These are phyloP conservation scores for Corbicula japonica DNA, from an alignment of 2,888 invertebrate species.

Conservation along the genomic window DNA sequence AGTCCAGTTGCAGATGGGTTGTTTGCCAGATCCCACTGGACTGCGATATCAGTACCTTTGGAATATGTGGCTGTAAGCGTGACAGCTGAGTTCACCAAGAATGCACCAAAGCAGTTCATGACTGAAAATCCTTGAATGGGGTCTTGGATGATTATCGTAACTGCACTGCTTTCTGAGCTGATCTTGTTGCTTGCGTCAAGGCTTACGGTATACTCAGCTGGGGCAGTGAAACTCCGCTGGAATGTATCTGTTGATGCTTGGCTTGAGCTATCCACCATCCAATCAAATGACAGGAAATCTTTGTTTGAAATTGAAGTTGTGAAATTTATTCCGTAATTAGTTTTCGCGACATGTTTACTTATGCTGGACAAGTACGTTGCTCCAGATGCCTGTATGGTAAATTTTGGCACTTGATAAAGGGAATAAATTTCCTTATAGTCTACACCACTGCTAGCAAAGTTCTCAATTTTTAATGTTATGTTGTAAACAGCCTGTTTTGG, in stretches of 20 bases:
- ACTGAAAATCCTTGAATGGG: conserved; percentile 56
- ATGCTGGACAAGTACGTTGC: conserved; percentile 18
- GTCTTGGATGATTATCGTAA: conserved; percentile 60
- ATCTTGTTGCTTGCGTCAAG: conserved; percentile 68
- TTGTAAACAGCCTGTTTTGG: conserved; percentile 62
- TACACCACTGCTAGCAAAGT: conserved; percentile 62
- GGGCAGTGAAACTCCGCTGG: conserved; percentile 26
- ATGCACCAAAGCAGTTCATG: conserved; percentile 54
- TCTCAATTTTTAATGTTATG: conserved; percentile 59
- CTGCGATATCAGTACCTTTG: conserved; percentile 66
- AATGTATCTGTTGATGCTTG: conserved; percentile 3
- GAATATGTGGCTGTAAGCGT: conserved; percentile 48
- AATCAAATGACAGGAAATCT: conserved; percentile 38
- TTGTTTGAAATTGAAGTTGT: conserved; percentile 16
- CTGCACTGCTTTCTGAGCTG: conserved; percentile 27
- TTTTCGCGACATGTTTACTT: conserved; percentile 33
- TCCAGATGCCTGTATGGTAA: conserved; percentile 36
- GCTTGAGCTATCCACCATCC: conserved; percentile 24
- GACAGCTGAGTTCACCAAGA: conserved; percentile 44
- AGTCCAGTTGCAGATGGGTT: conserved; percentile 21
- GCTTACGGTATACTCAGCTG: conserved; percentile 50
- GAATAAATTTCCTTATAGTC: conserved; percentile 51
- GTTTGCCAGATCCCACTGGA: conserved; percentile 55
- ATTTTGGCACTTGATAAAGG: conserved; percentile 45
- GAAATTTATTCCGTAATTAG: conserved; percentile 33